A percentile compares a stretch with the other conserved stretches of the same genome.
Conservation (phyloP, 2,113 vertebrate genomes). For the Taurulus bubalis region DNA sequence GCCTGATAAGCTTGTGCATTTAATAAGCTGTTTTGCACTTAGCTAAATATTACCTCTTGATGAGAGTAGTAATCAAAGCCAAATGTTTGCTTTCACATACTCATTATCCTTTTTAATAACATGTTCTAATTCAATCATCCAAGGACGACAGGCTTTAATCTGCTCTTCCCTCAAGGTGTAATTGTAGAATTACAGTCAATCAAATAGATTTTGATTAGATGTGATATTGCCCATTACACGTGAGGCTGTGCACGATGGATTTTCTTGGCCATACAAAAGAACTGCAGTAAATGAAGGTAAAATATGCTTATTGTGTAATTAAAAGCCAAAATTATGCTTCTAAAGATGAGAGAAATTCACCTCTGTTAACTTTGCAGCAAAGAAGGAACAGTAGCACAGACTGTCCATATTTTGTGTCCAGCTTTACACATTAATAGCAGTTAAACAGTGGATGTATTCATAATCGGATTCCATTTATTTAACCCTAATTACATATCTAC, state of each 20-base stretch:
- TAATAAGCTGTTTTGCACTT: slow-evolving; percentile 75
- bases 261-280: neutral
- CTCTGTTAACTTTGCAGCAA: neutral
- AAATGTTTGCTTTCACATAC: slow-evolving; percentile 76
- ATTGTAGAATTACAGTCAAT: slow-evolving; percentile 66
- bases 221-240: slow-evolving; percentile 50
- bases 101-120: slow-evolving; percentile 83
- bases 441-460: neutral
- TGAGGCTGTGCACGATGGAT: slow-evolving; percentile 7
- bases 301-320: neutral
- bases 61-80: slow-evolving; percentile 76
- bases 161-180: slow-evolving; percentile 70
- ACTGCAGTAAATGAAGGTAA: neutral
- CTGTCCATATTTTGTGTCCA: neutral
- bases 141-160: slow-evolving; percentile 71
- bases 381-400: neutral
- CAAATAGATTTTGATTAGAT: slow-evolving; percentile 76
- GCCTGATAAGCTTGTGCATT: slow-evolving; percentile 71
- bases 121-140: slow-evolving; percentile 80
- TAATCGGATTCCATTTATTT: neutral
- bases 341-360: neutral
- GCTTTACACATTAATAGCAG: neutral
- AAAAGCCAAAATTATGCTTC: neutral
- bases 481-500: neutral
- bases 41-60: slow-evolving; percentile 75